A percentile compares a stretch with the other conserved stretches of the same genome.
phyloP scores from a whole-genome alignment of 2,888 invertebrate genomes.

The Isoperla grammatica region DNA sequence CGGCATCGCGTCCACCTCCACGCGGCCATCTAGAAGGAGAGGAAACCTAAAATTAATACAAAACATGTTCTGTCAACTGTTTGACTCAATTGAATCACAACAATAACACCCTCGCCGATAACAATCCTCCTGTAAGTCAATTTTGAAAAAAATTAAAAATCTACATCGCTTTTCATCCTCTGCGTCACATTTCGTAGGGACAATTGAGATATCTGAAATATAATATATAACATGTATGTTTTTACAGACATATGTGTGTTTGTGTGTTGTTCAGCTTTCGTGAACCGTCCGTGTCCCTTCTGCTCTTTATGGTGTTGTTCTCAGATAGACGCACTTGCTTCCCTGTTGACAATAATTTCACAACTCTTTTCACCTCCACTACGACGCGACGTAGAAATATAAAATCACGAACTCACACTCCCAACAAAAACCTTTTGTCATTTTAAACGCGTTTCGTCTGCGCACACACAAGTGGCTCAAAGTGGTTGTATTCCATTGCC shows the following conservation, averaged over 20 bases:
- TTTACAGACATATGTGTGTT: too few relatives aligned
- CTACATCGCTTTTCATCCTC: not conserved
- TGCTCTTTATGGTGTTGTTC: too few relatives aligned
- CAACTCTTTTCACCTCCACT: too few relatives aligned
- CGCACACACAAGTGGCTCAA: slow-evolving; percentile 16
- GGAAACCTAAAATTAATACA: not conserved
- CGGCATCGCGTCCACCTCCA: not conserved
- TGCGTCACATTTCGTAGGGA: too few relatives aligned
- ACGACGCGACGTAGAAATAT: not conserved
- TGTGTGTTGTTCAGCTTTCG: too few relatives aligned
- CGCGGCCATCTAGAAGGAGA: not conserved
- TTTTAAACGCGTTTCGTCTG: not conserved
- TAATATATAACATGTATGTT: too few relatives aligned
- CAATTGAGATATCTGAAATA: too few relatives aligned
- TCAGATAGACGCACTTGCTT: too few relatives aligned
- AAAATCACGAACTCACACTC: slow-evolving; percentile 8
- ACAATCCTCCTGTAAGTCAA: not conserved
- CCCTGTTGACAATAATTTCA: too few relatives aligned
- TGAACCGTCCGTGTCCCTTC: too few relatives aligned
- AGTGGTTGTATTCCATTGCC: slow-evolving; percentile 21
- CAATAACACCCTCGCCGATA: not conserved
- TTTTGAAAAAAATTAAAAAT: not conserved
- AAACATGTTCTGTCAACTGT: not conserved
- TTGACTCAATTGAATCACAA: not conserved
- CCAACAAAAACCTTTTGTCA: too few relatives aligned